Evolutionary conservation across 2,113 vertebrate genomes (phyloP).

Genomic region (Leucoraja erinaceus): DNA sequence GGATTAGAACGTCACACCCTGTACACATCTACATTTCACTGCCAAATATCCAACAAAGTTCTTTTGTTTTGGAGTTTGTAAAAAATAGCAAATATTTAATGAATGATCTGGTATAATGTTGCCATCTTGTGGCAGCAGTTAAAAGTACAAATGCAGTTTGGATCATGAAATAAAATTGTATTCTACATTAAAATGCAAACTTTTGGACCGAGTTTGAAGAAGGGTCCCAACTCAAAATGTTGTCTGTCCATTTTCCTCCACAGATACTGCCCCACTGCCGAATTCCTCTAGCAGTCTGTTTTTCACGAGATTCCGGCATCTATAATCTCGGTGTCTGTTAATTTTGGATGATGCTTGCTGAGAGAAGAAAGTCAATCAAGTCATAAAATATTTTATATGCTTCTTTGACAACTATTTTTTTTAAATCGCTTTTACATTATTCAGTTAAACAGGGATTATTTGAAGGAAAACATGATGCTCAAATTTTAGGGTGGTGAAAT

Average conservation of each 20-base stretch:
- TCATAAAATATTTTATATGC: neutral
- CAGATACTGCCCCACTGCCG: too few species aligned
- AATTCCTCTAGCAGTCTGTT: too few species aligned
- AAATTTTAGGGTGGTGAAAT: neutral
- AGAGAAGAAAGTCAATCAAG: neutral
- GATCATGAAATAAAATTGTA: too few species aligned
- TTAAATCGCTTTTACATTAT: neutral
- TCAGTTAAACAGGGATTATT: neutral
- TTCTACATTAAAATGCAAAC: neutral
- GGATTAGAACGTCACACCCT: neutral
- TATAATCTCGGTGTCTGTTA: neutral
- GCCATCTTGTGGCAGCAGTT: constrained; percentile 3
- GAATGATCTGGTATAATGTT: constrained; percentile 17
- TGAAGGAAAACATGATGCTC: neutral
- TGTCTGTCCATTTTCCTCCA: too few species aligned
- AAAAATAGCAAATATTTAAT: neutral
- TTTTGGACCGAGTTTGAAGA: too few species aligned
- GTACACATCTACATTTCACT: too few species aligned
- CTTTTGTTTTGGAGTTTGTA: neutral
- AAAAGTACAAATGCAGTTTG: neutral
- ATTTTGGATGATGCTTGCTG: neutral
- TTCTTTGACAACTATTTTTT: neutral
- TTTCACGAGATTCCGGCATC: too few species aligned
- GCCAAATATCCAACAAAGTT: neutral
- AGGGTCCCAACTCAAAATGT: too few species aligned